Base-by-base conservation (phyloP, 2,888 invertebrate genomes). In the Apodemia duryi region DNA sequence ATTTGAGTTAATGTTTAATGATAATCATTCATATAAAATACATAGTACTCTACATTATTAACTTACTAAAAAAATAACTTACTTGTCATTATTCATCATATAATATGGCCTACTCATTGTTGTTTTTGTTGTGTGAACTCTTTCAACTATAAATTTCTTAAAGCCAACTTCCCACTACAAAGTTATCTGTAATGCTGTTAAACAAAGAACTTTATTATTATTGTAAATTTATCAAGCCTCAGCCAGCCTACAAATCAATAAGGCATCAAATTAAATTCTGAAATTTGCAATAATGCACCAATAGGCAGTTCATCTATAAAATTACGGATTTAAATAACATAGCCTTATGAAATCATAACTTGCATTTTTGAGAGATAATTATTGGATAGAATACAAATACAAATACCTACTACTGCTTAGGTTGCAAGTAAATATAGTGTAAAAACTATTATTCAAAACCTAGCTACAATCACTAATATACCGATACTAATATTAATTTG, bases 1-100 rank as follows among this genome's bases (percentile, higher is more conserved):
- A 46, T 32, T 32, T 32, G 46, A 2, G 9, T 9, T 9, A 11
- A 7, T 11, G 2, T 46, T 46, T 11, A 6, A 10, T 13, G 3
- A 9, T 4, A 46, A 46, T 13, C 13, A 46, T 13, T 46, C 13
- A 13, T 46, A 13, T 46, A 46, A 13, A 13, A 13, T 11, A 49
- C 13, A 46, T 49, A 10, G 10, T 5, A 13, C n/a, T 2, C 3
- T 49, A 49, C 49, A 49, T 13, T 4, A 6, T 7, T 13, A 49
- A 2, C 4, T 49, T 13, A 7, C 6, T 49, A 49, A 49, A 49
- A n/a, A n/a, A 21, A 38, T 51, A 13, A 52, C 52, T 52, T 52
- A 52, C 52, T 52, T 52, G 21, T 21, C 9, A 28, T 52, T 52
- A 28, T 52, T 52, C 52, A 52, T 52, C 52, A 52, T 52, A 28